Base-by-base conservation (phyloP, 1,140 invertebrate species). In the Drosophila nikananu region DNA sequence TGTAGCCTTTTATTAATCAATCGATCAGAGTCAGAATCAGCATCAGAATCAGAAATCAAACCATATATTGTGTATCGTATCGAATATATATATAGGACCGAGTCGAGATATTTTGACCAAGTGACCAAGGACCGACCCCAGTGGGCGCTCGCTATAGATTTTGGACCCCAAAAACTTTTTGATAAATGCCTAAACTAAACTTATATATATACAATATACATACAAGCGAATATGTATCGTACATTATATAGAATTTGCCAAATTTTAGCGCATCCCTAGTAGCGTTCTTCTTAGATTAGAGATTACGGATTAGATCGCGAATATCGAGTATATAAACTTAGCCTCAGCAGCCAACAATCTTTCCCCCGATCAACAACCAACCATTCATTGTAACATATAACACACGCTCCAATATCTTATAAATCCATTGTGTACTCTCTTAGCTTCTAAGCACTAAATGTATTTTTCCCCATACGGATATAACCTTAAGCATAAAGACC, bases 181-280 rank as follows among this genome's bases (percentile, higher is more conserved):
- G 54, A 74, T 74, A 74, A 52, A 60, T 27, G 55, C 68, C 70
- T 72, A 74, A 73, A 73, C 54, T 57, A 57, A 55, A 57, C 54
- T 23, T n/a, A 57, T 57, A 55, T 55, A 35, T 52, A 52, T 32
- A n/a, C 25, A 9, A 46, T 25, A 57, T 68, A 68, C 48, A 67
- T 67, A 65, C 35, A 44, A 35, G 46, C 30, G 49, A 32, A 65
- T 62, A 67, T 63, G 39, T 68, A 77, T 63, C 71, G 61, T 67
- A 77, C 37, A 77, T 73, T 71, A 84, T 81, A 84, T 83, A 84
- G 77, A 89, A 87, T 78, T 87, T 87, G 84, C 84, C 84, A 87
- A 87, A 87, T 89, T 89, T 87, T 81, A 74, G 77, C 65, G 77
- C 80, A 78, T 80, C 68, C 64, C 66, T 67, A 77, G 67, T 59